Evolutionary conservation across 2,888 invertebrate species (phyloP), one percentile per base, ranked within the genome.

Genomic region (Adelognathus sp.): DNA sequence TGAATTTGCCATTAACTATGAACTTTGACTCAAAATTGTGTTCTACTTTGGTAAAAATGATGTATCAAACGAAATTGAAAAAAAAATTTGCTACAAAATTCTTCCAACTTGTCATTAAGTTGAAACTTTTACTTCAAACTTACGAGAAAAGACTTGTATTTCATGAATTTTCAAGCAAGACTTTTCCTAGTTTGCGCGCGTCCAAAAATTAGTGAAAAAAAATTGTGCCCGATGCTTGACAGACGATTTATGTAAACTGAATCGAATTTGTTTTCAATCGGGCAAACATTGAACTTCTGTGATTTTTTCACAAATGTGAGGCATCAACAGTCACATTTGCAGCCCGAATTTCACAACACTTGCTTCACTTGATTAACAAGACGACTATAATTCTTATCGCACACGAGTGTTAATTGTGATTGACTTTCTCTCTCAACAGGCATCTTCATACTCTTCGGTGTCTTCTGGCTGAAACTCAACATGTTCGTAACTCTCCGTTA

Each of bases 401-500:
- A 44, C 33, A 21, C 46, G 9, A 46, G 16, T 46, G 7, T 46
- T 21, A 41, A 54, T 66, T 58, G n/a, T n/a, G n/a, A n/a, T 6
- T 6, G 9, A 14, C 3, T 39, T 39, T 14, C 0, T 50, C 54
- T 63, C 80, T 80, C 92, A 92, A 14, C 93, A 96, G 97, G 94
- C 29, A 98, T 98, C 73, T 96, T 99, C 88, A 94, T 93, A 0
- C 94, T 99, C 70, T 99, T 98, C 93, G 95, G 94, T 67, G 92
- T 96, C 86, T 98, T 99, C 93, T 99, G 99, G 98, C 92, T 98
- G 85, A 94, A 96, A 89, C 93, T 99, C 86, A 96, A 98, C 89
- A 99, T 99, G 99, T 99, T 99, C 93, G 95, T 96, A 83, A 98
- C 99, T 16, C 93, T 98, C 86, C 96, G 97, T 85, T 98, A 97